These are phyloP conservation scores for Limenitis camilla DNA, from an alignment of 2,888 invertebrate genomes.

Conservation along the genomic window DNA sequence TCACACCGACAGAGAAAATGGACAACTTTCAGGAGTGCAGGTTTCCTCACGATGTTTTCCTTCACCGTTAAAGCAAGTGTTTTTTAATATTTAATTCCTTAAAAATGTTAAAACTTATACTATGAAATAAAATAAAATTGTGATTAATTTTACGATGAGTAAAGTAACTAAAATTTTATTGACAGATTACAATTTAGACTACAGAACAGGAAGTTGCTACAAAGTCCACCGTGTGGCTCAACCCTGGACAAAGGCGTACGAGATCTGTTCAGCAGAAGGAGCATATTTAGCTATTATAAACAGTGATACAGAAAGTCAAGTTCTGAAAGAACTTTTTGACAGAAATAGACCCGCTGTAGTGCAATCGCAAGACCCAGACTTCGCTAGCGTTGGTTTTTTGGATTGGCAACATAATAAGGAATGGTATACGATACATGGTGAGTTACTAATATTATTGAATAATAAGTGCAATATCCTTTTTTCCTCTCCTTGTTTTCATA, in stretches of 20 bases:
- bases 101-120: too few species aligned
- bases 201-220: constrained; percentile 12
- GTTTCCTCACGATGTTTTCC: too few species aligned
- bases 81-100: too few species aligned
- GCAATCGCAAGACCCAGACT: too few species aligned
- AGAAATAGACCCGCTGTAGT: background rate
- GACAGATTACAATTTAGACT: too few species aligned
- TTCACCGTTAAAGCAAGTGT: too few species aligned
- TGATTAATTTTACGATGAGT: too few species aligned
- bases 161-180: too few species aligned
- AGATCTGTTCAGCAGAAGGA: constrained; percentile 19
- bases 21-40: too few species aligned
- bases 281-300: constrained; percentile 22
- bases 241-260: constrained; percentile 15
- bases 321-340: background rate
- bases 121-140: too few species aligned
- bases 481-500: too few species aligned
- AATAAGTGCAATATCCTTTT: background rate
- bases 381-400: background rate
- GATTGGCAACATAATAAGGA: background rate
- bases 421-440: constrained; percentile 2
- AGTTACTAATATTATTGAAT: background rate
- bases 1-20: too few species aligned
- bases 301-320: constrained; percentile 13
- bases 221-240: constrained; percentile 6